These are phyloP conservation scores for Poecile montanus DNA, from an alignment of 2,797 vertebrate species.

Conservation along the genomic window DNA sequence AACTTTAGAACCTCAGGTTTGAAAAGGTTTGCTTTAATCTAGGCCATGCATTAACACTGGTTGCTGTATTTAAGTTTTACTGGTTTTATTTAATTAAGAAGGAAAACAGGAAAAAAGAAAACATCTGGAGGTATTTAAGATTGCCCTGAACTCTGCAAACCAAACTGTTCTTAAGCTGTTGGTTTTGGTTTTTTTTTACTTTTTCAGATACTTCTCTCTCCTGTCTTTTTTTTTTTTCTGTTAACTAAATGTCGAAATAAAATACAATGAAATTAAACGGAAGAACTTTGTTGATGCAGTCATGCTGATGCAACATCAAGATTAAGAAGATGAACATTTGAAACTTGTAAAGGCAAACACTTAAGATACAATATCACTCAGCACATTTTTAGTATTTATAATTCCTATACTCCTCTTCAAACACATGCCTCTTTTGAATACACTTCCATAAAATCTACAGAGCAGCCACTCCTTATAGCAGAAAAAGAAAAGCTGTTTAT, in stretches of 20 bases:
- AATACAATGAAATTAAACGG: slow-evolving; percentile 9
- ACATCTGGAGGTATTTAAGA: slow-evolving; percentile 69
- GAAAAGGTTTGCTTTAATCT: slow-evolving; percentile 66
- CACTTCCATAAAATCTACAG: not conserved
- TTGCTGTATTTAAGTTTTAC: slow-evolving; percentile 67
- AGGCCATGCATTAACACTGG: slow-evolving; percentile 43
- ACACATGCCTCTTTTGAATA: not conserved
- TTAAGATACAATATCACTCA: not conserved
- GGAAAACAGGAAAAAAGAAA: slow-evolving; percentile 61
- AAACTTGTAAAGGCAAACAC: not conserved
- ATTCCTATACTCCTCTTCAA: not conserved
- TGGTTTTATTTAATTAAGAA: slow-evolving; percentile 72
- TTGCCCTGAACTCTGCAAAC: slow-evolving; percentile 52
- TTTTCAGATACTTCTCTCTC: slow-evolving; percentile 7
- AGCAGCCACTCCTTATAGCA: not conserved
- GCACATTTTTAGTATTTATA: not conserved
- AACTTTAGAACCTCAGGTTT: slow-evolving; percentile 51
- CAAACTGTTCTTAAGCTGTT: slow-evolving; percentile 20
- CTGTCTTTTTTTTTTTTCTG: not conserved
- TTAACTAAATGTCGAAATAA: slow-evolving; percentile 26
- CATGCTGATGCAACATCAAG: not conserved
- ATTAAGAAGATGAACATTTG: not conserved
- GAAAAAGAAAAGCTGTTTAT: not conserved
- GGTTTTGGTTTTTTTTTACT: rapidly evolving
- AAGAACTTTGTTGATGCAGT: not conserved